Base-by-base conservation (phyloP, 2,888 invertebrate genomes). In the Synergus japonicus region DNA sequence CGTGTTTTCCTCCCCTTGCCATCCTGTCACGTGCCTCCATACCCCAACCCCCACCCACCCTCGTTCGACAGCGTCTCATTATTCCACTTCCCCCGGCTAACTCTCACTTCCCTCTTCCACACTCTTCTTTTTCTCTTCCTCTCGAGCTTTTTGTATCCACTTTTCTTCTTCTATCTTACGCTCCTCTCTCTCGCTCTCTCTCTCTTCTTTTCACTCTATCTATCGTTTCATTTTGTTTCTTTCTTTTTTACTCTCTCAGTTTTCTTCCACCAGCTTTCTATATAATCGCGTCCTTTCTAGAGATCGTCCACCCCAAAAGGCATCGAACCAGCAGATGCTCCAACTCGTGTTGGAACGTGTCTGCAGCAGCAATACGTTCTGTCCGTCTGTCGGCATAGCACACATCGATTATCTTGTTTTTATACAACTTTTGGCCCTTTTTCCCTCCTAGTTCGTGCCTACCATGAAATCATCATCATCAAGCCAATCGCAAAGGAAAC, bases 21-120 rank as follows among this genome's bases (percentile, higher is more conserved):
- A 89, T 89, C 88, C 88, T 63, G 66, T 90, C 89, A 90, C 90
- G 88, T 73, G 69, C 69, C 69, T 12, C 29, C 89, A 89, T 89
- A 90, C 89, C 87, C 77, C 80, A 78, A 78, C 79, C 76, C 78
- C 60, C 81, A 83, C 83, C 78, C 82, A 82, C 82, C 83, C 82
- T 76, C 43, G 29, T 29, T 54, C 76, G 76, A 77, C 79, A 82
- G 81, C 81, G 82, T 81, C 83, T 84, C 84, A 76, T 82, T 83
- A 77, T 77, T 76, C 67, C 66, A 44, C 58, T 63, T 58, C 18
- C 46, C n/a, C 41, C 69, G 69, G 73, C 46, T 60, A 67, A 22
- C 58, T 65, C 46, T 66, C 64, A 60, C 77, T 44, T 69, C 67
- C 67, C n/a, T 12, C 60, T 22, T 67, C 22, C 37, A 13, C 77